A percentile compares a stretch with the other conserved stretches of the same genome.
phyloP scores from a whole-genome alignment of 1,140 invertebrate species.

The Brachionus angularis region DNA sequence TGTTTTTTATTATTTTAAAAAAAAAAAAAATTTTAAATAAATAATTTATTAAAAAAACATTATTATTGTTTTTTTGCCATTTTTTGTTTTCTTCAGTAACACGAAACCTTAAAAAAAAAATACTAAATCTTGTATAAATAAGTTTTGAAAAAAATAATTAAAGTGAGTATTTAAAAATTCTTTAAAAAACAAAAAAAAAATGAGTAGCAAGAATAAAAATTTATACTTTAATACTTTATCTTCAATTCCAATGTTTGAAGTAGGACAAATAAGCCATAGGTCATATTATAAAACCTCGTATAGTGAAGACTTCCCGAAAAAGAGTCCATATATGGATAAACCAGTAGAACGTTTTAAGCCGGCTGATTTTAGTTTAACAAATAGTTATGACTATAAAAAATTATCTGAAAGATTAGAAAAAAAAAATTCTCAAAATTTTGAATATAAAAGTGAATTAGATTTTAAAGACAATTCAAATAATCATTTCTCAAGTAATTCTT shows the following conservation, averaged over 20 bases:
- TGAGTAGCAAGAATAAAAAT: too few species aligned
- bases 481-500: background rate
- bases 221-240: constrained; percentile 37
- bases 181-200: too few species aligned
- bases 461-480: background rate
- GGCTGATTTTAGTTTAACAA: constrained; percentile 20
- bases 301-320: constrained; percentile 15
- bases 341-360: constrained; percentile 13
- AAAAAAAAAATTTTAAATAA: too few species aligned
- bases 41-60: too few species aligned
- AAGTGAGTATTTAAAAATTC: too few species aligned
- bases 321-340: background rate
- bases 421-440: background rate
- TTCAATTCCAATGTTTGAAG: constrained; percentile 37
- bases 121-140: too few species aligned
- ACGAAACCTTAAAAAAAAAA: too few species aligned
- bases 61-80: too few species aligned
- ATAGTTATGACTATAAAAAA: constrained; percentile 37
- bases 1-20: too few species aligned
- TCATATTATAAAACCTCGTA: constrained; percentile 37
- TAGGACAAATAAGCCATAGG: constrained; percentile 27
- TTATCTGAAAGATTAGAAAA: constrained; percentile 17
- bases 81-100: too few species aligned
- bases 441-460: too few species aligned
- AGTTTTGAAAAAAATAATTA: too few species aligned